phyloP scores from a whole-genome alignment of 2,888 invertebrate genomes.

The Athetis lepigone region DNA sequence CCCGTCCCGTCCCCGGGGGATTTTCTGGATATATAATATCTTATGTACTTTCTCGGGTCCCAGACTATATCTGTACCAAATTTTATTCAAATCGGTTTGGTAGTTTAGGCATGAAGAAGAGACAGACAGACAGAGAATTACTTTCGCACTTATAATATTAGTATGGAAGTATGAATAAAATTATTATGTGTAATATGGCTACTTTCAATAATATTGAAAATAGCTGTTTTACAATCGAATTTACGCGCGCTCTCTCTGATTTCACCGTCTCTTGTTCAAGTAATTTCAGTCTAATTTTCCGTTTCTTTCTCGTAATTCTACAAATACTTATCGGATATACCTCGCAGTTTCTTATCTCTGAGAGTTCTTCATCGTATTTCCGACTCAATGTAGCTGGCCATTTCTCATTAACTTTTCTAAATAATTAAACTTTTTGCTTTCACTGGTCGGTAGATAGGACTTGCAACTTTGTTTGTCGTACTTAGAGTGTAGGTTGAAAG shows the following conservation, averaged over 20 bases:
- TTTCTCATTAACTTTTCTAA: slow-evolving; percentile 53
- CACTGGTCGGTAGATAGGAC: background rate
- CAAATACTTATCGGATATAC: slow-evolving; percentile 36
- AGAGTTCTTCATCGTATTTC: slow-evolving; percentile 33
- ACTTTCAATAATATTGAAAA: background rate
- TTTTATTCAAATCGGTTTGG: no score
- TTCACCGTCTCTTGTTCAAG: slow-evolving; percentile 22
- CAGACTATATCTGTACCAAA: no score
- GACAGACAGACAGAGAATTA: no score
- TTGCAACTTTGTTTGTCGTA: background rate
- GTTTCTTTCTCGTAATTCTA: slow-evolving; percentile 37
- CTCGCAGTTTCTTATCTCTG: slow-evolving; percentile 43
- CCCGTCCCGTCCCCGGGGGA: no score
- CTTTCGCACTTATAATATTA: no score
- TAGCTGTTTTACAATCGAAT: background rate
- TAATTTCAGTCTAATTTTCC: slow-evolving; percentile 35
- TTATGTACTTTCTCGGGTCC: no score
- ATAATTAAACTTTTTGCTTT: slow-evolving; percentile 37
- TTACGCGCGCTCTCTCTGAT: slow-evolving; percentile 5
- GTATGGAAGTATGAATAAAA: no score
- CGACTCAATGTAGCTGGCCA: slow-evolving; percentile 20
- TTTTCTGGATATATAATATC: no score
- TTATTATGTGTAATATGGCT: no score
- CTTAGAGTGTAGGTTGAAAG: background rate
- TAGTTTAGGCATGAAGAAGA: no score